Base-by-base conservation (phyloP, 2,888 invertebrate genomes). In the Abscondita cerata region DNA sequence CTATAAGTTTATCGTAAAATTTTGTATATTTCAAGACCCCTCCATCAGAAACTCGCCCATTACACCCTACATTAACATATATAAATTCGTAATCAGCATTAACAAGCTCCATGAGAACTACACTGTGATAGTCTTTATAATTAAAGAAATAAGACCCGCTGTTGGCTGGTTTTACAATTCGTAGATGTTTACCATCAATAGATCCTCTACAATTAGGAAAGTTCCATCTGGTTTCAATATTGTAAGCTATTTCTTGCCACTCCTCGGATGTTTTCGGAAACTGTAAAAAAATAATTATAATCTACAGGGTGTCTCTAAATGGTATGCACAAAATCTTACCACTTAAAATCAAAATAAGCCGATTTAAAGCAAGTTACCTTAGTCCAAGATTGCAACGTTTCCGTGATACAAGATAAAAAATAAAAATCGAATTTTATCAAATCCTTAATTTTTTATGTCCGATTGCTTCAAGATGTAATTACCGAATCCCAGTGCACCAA, bases 11-110 rank as follows among this genome's bases (percentile, higher is more conserved):
- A n/a, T 47, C 47, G n/a, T 19, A 47, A 16, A 47, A 47, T 16
- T 47, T 47, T 8, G 20, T 47, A 47, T 47, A 47, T 16, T 47
- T n/a, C 6, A 47, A 15, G 13, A 47, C 25, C 18, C 19, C 19
- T 47, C 47, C 47, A 47, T 47, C 47, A 47, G 47, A 47, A 4
- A 47, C 20, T 12, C 19, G 12, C 12, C 25, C 25, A 25, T 6
- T 25, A 25, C 53, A 62, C 12, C 64, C 66, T 38, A 65, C 53
- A 54, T 68, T 61, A 1, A 58, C 50, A 13, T 40, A 60, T 13
- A 66, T 59, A 51, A 66, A 67, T 46, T 65, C 60, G 19, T 66
- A 66, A 46, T 66, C 65, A 15, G 54, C 36, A 59, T 67, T 63
- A 9, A 69, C 65, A 12, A 69, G 33, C 1, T 64, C 66, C 58